Percentiles rank a stretch among this genome's conserved stretches.
phyloP scores from a whole-genome alignment of 2,797 vertebrate species.

The Lutjanus argentimaculatus region DNA sequence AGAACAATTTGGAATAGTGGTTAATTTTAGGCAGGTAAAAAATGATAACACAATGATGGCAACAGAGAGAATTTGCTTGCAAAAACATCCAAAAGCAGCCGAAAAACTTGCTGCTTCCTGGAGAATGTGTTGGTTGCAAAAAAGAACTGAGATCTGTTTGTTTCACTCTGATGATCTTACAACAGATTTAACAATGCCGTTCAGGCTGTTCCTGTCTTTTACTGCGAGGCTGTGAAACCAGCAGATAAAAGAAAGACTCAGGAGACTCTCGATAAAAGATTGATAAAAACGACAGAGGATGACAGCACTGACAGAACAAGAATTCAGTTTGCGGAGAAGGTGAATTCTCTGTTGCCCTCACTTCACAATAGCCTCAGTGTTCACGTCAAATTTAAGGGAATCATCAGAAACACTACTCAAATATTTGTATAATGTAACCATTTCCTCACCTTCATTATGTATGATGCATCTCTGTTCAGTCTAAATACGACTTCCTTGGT shows the following conservation, averaged over 20 bases:
- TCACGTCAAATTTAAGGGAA: too few species aligned
- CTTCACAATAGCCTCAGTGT: too few species aligned
- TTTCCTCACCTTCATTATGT: neutral
- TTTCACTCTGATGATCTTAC: neutral
- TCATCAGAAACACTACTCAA: too few species aligned
- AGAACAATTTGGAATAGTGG: too few species aligned
- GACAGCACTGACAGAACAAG: neutral
- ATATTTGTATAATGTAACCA: neutral
- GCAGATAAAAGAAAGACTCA: neutral
- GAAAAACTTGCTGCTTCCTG: neutral
- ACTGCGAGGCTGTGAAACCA: neutral
- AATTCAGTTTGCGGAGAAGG: neutral
- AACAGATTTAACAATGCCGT: neutral
- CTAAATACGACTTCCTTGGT: neutral
- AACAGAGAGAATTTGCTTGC: too few species aligned
- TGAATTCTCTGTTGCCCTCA: too few species aligned
- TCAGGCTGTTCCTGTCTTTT: neutral
- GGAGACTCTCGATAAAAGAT: neutral
- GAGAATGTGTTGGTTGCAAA: neutral
- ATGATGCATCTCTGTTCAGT: neutral
- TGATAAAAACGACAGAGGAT: neutral
- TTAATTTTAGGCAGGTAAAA: too few species aligned
- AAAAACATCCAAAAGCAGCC: too few species aligned
- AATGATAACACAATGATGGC: too few species aligned
- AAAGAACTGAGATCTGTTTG: neutral